Base-by-base conservation (phyloP, 2,888 invertebrate genomes). In the Rotaria magnacalcarata region DNA sequence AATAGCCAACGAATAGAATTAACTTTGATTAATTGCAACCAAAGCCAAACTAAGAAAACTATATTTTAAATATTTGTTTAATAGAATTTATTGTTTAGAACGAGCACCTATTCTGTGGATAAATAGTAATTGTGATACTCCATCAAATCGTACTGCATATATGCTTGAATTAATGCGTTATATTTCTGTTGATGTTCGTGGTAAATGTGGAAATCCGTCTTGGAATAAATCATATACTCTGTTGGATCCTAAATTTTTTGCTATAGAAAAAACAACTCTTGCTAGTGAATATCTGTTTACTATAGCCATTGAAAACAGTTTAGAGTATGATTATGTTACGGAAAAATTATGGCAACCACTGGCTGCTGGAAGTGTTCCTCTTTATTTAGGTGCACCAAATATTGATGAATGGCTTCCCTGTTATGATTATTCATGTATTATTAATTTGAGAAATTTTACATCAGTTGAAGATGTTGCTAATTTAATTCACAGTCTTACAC, bases 281-380 rank as follows among this genome's bases (percentile, higher is more conserved):
- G 7, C 47, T 10, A 34, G 47, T 14, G 14, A 80, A n/a, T 80
- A 80, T 47, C n/a, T 80, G 24, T 80, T 80, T 47, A 80, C 80
- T 47, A 14, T 80, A 2, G 47, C 80, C 14, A 80, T 80, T 47
- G 80, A 80, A 80, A 80, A 80, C 14, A 80, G 41, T 24, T 47
- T 80, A 80, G n/a, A 21, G 11, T 47, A 80, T 80, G 80, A 80
- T 47, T 80, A 80, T 80, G 80, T 80, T 43, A 80, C 80, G 10
- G 80, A 80, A 47, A 80, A 80, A 47, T 80, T 80, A 80, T 80
- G 80, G 80, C 80, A 80, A 47, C 80, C 80, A 47, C n/a, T 80
- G 19, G 43, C 80, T 43, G 80, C 80, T 80, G 80, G 80, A 11
- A 80, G 80, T 80, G 43, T 80, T 43, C 80, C 80, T 24, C 7